Conservation (phyloP, 2,113 vertebrate genomes). For the Apaloderma vittatum region DNA sequence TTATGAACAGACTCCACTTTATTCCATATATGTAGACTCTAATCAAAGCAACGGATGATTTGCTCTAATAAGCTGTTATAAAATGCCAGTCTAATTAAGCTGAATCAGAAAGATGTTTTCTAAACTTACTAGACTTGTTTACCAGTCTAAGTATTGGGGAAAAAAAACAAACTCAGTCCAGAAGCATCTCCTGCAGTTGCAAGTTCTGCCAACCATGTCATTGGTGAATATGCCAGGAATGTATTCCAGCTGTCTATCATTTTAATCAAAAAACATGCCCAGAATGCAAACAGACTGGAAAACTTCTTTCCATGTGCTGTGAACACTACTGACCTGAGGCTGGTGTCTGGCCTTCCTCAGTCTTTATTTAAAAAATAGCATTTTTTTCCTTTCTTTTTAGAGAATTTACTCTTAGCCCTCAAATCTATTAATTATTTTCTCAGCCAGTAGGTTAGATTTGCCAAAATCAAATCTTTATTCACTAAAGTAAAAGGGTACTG, state of each 20-base stretch:
- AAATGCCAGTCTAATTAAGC: constrained; percentile 39
- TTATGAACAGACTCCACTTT: constrained; percentile 19
- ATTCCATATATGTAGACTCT: neutral
- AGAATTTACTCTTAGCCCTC: neutral
- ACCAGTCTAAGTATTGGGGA: neutral
- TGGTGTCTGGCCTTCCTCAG: neutral
- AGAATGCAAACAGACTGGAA: neutral
- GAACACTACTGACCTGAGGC: neutral
- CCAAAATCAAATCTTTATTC: neutral
- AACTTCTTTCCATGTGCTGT: neutral
- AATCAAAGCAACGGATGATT: neutral
- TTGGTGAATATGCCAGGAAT: neutral
- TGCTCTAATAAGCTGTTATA: neutral
- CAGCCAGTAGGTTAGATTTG: neutral
- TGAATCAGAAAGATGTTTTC: neutral
- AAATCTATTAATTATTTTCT: neutral
- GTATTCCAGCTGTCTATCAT: neutral
- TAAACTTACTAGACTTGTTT: constrained; percentile 24
- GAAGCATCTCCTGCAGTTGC: neutral
- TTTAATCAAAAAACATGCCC: neutral
- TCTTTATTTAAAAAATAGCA: neutral
- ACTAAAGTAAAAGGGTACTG: neutral
- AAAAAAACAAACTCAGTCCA: neutral
- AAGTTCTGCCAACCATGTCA: neutral
- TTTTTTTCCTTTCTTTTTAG: neutral